Percentiles rank a stretch among this genome's conserved stretches.
Evolutionary conservation across 2,113 vertebrate species (phyloP).

Genomic region (Otus sunia): DNA sequence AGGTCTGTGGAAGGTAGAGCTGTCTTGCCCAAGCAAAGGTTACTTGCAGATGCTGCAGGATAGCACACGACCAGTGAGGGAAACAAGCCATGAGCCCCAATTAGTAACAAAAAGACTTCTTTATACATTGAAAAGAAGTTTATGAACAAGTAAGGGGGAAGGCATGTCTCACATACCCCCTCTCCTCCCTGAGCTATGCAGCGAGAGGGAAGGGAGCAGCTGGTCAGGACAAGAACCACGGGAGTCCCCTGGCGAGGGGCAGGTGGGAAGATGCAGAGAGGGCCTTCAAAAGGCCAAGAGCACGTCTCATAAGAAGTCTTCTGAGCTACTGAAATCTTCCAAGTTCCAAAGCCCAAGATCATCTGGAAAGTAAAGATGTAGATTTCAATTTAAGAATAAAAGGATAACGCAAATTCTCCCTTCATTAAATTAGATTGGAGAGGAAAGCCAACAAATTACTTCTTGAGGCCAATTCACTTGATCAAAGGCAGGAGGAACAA

Average conservation of each 20-base stretch:
- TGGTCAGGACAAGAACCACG: not conserved
- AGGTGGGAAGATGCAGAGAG: not conserved
- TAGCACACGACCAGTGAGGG: accelerated
- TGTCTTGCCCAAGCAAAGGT: not conserved
- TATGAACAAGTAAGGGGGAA: not conserved
- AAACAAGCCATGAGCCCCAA: accelerated
- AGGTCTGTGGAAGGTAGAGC: not conserved
- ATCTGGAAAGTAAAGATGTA: not conserved
- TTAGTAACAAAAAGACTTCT: not conserved
- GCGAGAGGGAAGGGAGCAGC: not conserved
- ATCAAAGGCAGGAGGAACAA: not conserved
- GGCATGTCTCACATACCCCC: accelerated
- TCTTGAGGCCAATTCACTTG: not conserved
- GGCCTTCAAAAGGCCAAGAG: not conserved
- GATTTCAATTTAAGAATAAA: not conserved
- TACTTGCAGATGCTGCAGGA: not conserved
- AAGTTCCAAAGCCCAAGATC: not conserved
- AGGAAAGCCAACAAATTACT: not conserved
- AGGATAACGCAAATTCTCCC: not conserved
- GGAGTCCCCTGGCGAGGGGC: not conserved
- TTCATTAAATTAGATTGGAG: not conserved
- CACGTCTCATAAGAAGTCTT: not conserved
- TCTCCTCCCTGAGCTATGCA: not conserved
- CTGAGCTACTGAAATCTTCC: not conserved
- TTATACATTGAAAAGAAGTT: not conserved